Base-by-base conservation (phyloP, 2,113 vertebrate species). In the Bombycilla garrulus region DNA sequence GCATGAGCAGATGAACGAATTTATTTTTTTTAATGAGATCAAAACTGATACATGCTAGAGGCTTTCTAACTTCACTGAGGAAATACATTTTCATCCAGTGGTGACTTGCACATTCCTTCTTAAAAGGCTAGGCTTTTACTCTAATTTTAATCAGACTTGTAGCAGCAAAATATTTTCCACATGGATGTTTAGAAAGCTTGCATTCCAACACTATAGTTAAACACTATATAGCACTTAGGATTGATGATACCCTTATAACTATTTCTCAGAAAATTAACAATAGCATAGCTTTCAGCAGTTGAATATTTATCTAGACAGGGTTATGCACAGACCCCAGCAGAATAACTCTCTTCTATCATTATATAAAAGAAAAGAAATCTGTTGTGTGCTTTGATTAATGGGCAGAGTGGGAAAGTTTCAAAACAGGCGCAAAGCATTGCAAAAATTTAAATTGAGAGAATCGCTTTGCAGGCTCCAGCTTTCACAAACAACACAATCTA, bases 361-460 rank as follows among this genome's bases (percentile, higher is more conserved):
- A 80, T 42, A 50, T 38, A 88, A 82, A 70, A 40, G 25, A 70
- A 91, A 89, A 86, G 36, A 66, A 81, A 50, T 70, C 42, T 1
- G 2, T 51, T 88, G 14, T n/a, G 20, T 40, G 19, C 47, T 95
- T 84, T 88, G 81, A 72, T 81, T 92, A 65, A 60, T 28, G 38
- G 23, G 31, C 74, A 80, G 81, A 92, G 53, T 77, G 33, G 77
- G 44, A 81, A 93, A 81, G 65, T 38, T 92, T 58, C 79, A 92
- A 54, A 70, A 50, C 35, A 81, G 47, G 33, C 86, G 73, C 61
- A 92, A 92, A 92, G 44, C 51, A 56, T 18, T 14, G 5, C 72
- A 92, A 81, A 45, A 58, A 96, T 86, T 77, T 88, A 48, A 61
- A 88, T 35, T 74, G 86, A 87, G 64, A 80, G 83, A 72, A 89